These are phyloP conservation scores for Eupithecia subumbrata DNA, from an alignment of 2,888 invertebrate species.

Conservation along the genomic window DNA sequence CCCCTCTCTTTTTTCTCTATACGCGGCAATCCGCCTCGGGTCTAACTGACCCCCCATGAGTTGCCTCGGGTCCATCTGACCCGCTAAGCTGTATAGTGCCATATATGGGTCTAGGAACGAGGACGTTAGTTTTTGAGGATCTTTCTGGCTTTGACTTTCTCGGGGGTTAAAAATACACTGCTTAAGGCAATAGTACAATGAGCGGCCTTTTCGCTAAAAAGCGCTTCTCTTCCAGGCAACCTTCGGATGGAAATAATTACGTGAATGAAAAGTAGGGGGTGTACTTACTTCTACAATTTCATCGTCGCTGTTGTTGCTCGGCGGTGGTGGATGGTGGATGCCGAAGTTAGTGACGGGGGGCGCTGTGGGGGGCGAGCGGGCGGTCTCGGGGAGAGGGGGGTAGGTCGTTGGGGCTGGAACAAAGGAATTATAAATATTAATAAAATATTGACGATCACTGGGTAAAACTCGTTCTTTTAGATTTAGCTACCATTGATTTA, in stretches of 20 bases:
- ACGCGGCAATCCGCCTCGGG: constrained; percentile 72
- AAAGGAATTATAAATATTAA: background rate
- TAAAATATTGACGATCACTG: no score
- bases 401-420: constrained; percentile 52
- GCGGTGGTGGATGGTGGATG: constrained; percentile 66
- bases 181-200: no score
- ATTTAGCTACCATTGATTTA: no score
- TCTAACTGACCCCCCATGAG: constrained; percentile 69
- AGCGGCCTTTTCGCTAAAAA: no score
- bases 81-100: constrained; percentile 72
- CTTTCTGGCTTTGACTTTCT: constrained; percentile 51
- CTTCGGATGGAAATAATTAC: no score
- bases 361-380: constrained; percentile 44
- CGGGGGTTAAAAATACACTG: constrained; percentile 6
- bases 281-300: constrained; percentile 71
- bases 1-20: no score
- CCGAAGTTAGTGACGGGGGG: constrained; percentile 67
- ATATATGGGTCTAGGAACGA: constrained; percentile 75
- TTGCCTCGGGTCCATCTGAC: constrained; percentile 74
- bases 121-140: constrained; percentile 39
- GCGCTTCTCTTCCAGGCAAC: no score
- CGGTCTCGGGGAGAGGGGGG: constrained; percentile 51
- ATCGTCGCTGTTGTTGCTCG: constrained; percentile 60
- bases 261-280: no score
- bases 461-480: no score